Evolutionary conservation across 2,113 vertebrate genomes (phyloP), one percentile per base, ranked within the genome.

Genomic region (Neopipo cinnamomea): DNA sequence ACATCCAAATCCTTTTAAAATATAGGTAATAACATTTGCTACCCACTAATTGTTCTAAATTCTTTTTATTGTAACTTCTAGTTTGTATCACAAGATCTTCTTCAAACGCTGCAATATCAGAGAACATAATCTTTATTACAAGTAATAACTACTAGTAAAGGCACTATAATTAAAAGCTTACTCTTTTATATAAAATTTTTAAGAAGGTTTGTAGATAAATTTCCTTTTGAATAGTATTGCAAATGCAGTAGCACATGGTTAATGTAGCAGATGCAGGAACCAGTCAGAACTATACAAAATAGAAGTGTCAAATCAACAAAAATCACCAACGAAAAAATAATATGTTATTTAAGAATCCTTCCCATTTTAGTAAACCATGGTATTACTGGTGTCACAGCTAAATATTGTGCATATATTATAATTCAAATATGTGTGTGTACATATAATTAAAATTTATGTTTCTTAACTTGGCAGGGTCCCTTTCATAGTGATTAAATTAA

Each of bases 401-500:
- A 91, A 91, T 52, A 68, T 33, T 72, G 33, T 72, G 39, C 33
- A 47, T 49, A 55, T 52, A 37, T 76, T 82, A 58, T 19, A 74
- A 86, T 59, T 77, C 79, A 86, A 61, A 63, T 77, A 68, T n/a
- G 58, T 81, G 35, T 91, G 59, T 85, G 27, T 65, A 53, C 52
- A 46, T 71, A 46, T 85, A 93, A 96, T 90, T 91, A 81, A 93
- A 93, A 93, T 91, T 28, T 92, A 82, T 77, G 49, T 92, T 91
- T 94, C 72, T 91, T 89, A 93, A 92, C 65, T 95, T 91, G 79
- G 66, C 93, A 87, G 79, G 68, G 85, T 74, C 65, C 58, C 21
- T 84, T 93, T 75, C 68, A 44, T 78, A 89, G 73, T 75, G 85
- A 95, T 94, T 93, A 93, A 94, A 95, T 81, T 78, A 96, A 81